These are phyloP conservation scores for Drosophila neonasuta DNA, from an alignment of 2,888 invertebrate species.

Conservation along the genomic window DNA sequence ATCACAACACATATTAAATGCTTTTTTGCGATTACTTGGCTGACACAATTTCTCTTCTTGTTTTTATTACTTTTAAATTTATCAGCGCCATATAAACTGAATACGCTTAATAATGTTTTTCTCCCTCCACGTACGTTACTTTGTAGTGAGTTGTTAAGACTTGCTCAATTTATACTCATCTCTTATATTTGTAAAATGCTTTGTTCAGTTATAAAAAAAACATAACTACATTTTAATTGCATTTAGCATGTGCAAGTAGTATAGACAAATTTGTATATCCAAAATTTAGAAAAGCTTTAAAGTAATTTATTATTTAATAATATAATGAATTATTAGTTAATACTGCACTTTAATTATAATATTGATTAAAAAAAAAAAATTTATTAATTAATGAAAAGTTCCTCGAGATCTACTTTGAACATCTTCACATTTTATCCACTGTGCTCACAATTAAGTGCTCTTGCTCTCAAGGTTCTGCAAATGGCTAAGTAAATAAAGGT, in stretches of 20 bases:
- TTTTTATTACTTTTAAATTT: conserved; percentile 35
- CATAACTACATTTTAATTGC: too few species aligned
- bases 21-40: conserved; percentile 47
- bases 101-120: background rate
- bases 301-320: too few species aligned
- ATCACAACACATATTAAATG: conserved; percentile 14
- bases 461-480: background rate
- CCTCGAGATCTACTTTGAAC: background rate
- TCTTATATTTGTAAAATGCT: too few species aligned
- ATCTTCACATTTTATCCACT: background rate
- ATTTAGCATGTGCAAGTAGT: too few species aligned
- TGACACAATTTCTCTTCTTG: conserved; percentile 8
- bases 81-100: conserved; percentile 34
- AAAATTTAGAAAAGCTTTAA: too few species aligned
- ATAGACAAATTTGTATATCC: too few species aligned
- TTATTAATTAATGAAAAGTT: background rate
- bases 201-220: too few species aligned
- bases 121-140: background rate
- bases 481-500: background rate
- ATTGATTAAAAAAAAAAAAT: too few species aligned
- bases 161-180: background rate
- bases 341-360: too few species aligned
- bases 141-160: background rate
- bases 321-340: too few species aligned
- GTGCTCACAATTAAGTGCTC: background rate